These are phyloP conservation scores for Ophioninae sp. DNA, from an alignment of 2,888 invertebrate genomes.

Conservation along the genomic window DNA sequence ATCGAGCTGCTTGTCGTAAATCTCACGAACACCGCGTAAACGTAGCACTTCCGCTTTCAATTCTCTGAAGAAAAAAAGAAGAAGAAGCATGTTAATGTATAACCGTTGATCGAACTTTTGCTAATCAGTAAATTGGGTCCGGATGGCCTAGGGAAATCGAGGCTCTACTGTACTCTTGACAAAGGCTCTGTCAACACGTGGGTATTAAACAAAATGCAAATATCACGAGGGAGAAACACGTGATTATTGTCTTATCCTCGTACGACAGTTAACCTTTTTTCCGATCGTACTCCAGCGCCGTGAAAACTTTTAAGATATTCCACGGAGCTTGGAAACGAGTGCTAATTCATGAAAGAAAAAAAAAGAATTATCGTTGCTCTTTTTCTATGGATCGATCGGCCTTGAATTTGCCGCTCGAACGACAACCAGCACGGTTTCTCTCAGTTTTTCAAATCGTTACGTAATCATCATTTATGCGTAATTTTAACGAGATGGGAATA, in stretches of 20 bases:
- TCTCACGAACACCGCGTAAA: slow-evolving; percentile 84
- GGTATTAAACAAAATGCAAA: slow-evolving; percentile 12
- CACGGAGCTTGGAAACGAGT: neutral
- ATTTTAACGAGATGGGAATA: neutral
- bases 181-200: neutral
- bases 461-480: slow-evolving; percentile 13
- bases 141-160: no score
- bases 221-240: slow-evolving; percentile 14
- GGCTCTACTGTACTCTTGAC: neutral
- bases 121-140: no score
- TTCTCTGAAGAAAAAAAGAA: slow-evolving; percentile 79
- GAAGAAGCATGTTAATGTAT: neutral
- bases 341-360: neutral
- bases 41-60: slow-evolving; percentile 87
- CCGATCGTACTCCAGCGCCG: neutral
- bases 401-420: slow-evolving; percentile 1
- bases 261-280: neutral
- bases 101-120: no score
- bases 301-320: neutral
- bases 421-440: neutral
- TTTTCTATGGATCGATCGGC: slow-evolving; percentile 16
- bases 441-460: slow-evolving; percentile 3
- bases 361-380: slow-evolving; percentile 13
- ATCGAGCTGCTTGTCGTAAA: slow-evolving; percentile 82
- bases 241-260: neutral